Evolutionary conservation across 2,797 vertebrate genomes (phyloP), one percentile per base, ranked within the genome.

Genomic region (Muscicapa striata): DNA sequence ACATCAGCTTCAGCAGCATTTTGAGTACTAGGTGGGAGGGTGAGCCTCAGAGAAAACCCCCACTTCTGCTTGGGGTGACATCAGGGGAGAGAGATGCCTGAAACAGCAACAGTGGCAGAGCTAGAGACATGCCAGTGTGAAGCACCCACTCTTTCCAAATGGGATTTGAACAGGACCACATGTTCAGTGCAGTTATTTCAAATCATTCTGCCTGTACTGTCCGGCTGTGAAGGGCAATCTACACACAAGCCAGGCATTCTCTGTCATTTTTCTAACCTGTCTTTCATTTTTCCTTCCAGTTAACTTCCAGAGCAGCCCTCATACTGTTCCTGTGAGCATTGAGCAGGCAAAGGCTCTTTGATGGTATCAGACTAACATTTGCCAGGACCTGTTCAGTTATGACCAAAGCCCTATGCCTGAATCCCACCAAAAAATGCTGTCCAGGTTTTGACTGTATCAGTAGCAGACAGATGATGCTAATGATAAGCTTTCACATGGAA

Each of bases 1-100:
- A 87, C 69, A 84, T 73, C 61, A 84, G 54, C 67, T 63, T 90
- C 63, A 51, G 69, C 61, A 94, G 80, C 3, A 3, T 87, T 92
- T 41, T 61, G 57, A 92, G 61, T 38, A 58, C 51, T 22, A 62
- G 30, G 87, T 91, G 84, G 89, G 84, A 91, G 74, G 24, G 48
- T 84, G 67, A 84, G 69, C 68, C 70, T 63, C 1, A 4, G 61
- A 87, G 79, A 91, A 94, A 85, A 76, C 34, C 73, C 49, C 62
- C 55, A 10, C 79, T 86, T 85, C 57, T 89, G 70, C 63, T 17
- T 63, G 43, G 48, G 78, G 69, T 90, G 84, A 82, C n/a, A 43
- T 34, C 55, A 73, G 77, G 64, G 16, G 36, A 81, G 13, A 83
- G 57, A 48, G 77, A 73, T 54, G 55, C 46, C 62, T 83, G 68